These are phyloP conservation scores for Pheosia tremula DNA, from an alignment of 2,888 invertebrate species.

Conservation along the genomic window DNA sequence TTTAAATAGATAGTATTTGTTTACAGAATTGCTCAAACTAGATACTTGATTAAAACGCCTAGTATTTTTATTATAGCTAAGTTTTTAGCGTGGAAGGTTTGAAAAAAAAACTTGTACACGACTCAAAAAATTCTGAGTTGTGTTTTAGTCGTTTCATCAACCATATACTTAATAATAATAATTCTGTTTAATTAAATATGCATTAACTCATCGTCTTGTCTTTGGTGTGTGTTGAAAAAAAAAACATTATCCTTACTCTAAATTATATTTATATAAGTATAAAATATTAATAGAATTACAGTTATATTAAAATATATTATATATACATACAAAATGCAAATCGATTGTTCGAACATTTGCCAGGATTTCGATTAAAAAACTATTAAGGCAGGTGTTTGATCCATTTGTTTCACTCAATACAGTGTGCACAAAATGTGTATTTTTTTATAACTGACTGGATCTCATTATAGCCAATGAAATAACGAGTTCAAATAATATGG, in stretches of 20 bases:
- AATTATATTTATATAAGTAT: conserved; percentile 39
- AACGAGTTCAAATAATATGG: not conserved
- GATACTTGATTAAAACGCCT: not conserved
- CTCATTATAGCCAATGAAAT: not conserved
- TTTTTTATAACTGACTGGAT: not conserved
- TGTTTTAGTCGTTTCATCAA: no score
- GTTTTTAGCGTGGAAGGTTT: no score
- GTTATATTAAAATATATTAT: conserved; percentile 41
- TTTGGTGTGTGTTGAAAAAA: conserved; percentile 21
- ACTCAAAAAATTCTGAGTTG: no score
- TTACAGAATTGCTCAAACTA: not conserved
- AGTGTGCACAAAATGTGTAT: no score
- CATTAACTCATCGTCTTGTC: no score
- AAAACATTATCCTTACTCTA: conserved; percentile 37
- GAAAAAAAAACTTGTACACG: no score
- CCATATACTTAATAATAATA: no score
- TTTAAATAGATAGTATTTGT: no score
- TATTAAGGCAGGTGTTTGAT: conserved; percentile 22
- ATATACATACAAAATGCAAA: conserved; percentile 33
- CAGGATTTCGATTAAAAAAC: conserved; percentile 7
- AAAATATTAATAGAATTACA: conserved; percentile 30
- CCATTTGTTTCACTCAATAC: conserved; percentile 19
- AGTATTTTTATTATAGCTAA: not conserved
- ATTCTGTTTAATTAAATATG: no score
- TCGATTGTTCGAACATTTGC: conserved; percentile 21